Evolutionary conservation across 2,113 vertebrate species (phyloP).

Genomic region (Cricetomys ansorgei): DNA sequence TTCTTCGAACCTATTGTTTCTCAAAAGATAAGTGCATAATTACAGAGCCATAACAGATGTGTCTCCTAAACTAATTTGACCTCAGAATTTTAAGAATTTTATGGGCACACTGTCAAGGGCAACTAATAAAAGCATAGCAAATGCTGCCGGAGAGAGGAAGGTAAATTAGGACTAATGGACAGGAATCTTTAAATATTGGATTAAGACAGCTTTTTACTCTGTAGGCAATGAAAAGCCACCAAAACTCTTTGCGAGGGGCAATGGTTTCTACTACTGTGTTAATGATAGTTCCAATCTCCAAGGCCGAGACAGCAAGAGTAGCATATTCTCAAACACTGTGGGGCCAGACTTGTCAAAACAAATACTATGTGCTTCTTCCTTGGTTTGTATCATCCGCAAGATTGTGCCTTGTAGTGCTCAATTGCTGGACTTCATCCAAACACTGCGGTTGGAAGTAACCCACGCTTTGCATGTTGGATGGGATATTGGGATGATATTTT

Average conservation of each 20-base stretch:
- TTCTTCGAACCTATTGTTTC: not conserved
- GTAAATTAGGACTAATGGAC: not conserved
- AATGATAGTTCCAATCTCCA: conserved; percentile 54
- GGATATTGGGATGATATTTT: conserved; percentile 57
- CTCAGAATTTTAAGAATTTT: not conserved
- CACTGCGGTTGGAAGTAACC: conserved; percentile 51
- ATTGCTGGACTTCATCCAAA: conserved; percentile 65
- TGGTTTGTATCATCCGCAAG: conserved; percentile 7
- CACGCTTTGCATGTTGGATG: conserved; percentile 46
- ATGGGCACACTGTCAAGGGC: not conserved
- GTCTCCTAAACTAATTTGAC: not conserved
- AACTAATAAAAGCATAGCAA: not conserved
- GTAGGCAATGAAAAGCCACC: not conserved
- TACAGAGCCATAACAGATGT: not conserved
- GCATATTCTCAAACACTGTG: conserved; percentile 75
- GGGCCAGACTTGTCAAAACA: conserved; percentile 77
- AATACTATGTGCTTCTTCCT: conserved; percentile 58
- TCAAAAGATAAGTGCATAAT: not conserved
- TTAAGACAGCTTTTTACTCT: conserved; percentile 34
- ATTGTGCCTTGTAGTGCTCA: conserved; percentile 48
- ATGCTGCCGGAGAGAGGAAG: not conserved
- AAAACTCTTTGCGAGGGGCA: not conserved
- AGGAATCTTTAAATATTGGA: not conserved
- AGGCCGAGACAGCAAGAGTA: conserved; percentile 68
- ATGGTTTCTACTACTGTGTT: conserved; percentile 15